These are phyloP conservation scores for Tridacna gigas DNA, from an alignment of 2,888 invertebrate species.

Conservation along the genomic window DNA sequence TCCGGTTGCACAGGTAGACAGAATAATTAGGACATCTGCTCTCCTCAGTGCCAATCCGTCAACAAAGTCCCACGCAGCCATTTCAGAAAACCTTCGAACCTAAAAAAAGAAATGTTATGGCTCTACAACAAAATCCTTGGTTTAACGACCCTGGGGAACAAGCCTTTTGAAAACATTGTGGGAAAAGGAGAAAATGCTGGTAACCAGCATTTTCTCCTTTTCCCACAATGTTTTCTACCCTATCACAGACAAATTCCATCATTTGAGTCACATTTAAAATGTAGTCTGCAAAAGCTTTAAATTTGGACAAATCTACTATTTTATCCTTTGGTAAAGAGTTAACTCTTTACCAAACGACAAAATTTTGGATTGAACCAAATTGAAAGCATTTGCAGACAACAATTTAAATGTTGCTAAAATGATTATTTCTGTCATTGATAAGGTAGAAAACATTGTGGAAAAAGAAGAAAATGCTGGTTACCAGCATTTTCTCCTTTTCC, in stretches of 20 bases:
- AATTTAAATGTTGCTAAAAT: background rate
- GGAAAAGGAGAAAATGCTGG: slow-evolving; percentile 10
- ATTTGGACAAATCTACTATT: too few species aligned
- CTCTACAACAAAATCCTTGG: too few species aligned
- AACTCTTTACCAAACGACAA: background rate
- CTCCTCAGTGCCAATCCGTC: background rate
- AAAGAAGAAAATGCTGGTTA: background rate
- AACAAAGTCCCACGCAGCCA: background rate
- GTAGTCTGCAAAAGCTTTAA: too few species aligned
- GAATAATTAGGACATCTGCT: background rate
- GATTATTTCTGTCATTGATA: background rate
- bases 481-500: background rate
- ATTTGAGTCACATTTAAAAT: too few species aligned
- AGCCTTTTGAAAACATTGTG: background rate
- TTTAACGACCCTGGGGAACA: background rate
- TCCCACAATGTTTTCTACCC: slow-evolving; percentile 10
- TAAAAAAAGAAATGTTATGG: background rate
- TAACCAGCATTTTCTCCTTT: background rate
- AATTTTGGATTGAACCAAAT: background rate
- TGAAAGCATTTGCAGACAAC: background rate
- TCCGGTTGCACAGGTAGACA: background rate
- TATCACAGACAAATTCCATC: too few species aligned
- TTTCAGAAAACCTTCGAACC: background rate
- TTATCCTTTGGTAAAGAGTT: too few species aligned
- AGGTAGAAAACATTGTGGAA: background rate